A percentile compares a stretch with the other conserved stretches of the same genome.
phyloP scores from a whole-genome alignment of 2,888 invertebrate species.

The Scaptomyza flava region DNA sequence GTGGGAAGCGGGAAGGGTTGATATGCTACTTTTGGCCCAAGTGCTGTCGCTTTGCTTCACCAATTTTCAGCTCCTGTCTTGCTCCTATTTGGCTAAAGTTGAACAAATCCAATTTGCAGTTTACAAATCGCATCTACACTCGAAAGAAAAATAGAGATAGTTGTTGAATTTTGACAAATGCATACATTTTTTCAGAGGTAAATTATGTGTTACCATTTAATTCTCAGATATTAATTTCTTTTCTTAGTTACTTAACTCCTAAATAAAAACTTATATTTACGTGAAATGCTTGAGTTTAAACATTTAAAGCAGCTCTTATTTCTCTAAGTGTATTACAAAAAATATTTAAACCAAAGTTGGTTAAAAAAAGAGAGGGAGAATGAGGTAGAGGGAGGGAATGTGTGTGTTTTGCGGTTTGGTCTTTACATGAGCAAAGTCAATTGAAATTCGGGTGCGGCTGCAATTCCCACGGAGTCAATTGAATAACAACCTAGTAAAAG shows the following conservation, averaged over 20 bases:
- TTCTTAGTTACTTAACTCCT: too few relatives aligned
- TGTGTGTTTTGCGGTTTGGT: slow-evolving; percentile 43
- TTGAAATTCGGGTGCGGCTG: slow-evolving; percentile 16
- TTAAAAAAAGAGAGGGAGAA: not conserved
- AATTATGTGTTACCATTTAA: too few relatives aligned
- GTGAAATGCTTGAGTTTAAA: too few relatives aligned
- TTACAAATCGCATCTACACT: slow-evolving; percentile 51
- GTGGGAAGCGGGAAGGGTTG: not conserved
- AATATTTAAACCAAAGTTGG: not conserved
- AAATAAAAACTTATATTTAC: too few relatives aligned
- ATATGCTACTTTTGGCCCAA: slow-evolving; percentile 57
- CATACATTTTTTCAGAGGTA: too few relatives aligned
- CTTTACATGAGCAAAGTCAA: slow-evolving; percentile 33
- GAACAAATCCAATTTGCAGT: slow-evolving; percentile 70
- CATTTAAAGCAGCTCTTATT: too few relatives aligned
- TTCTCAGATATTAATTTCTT: too few relatives aligned
- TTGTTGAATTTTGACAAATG: too few relatives aligned
- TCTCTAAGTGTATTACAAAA: slow-evolving; percentile 14
- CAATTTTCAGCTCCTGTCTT: slow-evolving; percentile 31
- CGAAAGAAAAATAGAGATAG: not conserved
- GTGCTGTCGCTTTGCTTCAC: slow-evolving; percentile 46
- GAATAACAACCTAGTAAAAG: slow-evolving; percentile 47
- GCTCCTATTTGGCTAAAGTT: slow-evolving; percentile 52
- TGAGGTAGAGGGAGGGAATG: not conserved
- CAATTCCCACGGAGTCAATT: slow-evolving; percentile 61